phyloP scores from a whole-genome alignment of 2,113 vertebrate genomes.

The Dipodomys stephensi region DNA sequence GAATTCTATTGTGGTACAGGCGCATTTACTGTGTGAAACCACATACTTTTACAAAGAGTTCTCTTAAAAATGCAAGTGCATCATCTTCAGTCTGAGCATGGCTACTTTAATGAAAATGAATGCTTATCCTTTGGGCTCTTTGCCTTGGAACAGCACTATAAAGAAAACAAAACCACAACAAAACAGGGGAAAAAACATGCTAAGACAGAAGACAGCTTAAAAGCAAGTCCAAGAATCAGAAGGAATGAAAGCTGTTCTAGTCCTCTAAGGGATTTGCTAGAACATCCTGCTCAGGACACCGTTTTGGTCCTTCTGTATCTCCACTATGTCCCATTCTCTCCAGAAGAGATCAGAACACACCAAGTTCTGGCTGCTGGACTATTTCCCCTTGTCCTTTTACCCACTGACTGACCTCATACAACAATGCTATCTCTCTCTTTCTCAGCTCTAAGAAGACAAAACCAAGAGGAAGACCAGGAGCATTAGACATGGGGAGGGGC shows the following conservation, averaged over 20 bases:
- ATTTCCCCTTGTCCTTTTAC: neutral
- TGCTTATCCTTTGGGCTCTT: neutral
- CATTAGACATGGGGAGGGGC: neutral
- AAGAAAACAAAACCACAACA: too few relatives aligned
- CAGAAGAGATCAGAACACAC: neutral
- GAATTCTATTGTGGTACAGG: conserved; percentile 33
- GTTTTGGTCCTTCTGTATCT: neutral
- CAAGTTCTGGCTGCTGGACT: neutral
- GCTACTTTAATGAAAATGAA: conserved; percentile 12
- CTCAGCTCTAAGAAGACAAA: conserved; percentile 7
- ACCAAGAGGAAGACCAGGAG: neutral
- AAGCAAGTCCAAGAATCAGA: neutral
- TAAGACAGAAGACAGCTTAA: neutral
- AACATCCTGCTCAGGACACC: neutral
- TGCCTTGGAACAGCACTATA: neutral
- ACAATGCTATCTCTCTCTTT: neutral
- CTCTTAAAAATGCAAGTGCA: neutral
- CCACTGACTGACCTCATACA: neutral
- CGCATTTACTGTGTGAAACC: conserved; percentile 1
- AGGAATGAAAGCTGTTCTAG: neutral
- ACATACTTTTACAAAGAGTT: neutral
- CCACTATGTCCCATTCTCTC: neutral
- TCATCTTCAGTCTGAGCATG: neutral
- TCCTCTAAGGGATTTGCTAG: neutral
- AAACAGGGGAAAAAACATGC: neutral